Evolutionary conservation across 2,888 invertebrate genomes (phyloP), one percentile per base, ranked within the genome.

Genomic region (Caenorhabditis angaria): DNA sequence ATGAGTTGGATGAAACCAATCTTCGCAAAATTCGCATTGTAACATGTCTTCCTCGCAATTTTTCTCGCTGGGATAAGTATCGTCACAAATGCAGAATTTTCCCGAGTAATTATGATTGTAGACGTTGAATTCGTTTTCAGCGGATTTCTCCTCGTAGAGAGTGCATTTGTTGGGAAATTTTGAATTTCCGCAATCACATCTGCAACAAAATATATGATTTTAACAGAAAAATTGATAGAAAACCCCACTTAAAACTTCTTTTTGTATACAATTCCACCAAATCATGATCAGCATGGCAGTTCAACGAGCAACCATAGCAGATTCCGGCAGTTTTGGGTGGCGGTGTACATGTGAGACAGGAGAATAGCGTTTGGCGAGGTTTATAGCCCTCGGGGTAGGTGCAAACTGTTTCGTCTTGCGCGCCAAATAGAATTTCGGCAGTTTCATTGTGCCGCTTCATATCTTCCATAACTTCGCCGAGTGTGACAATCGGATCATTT

Each of bases 201-300:
- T 70, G 59, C 65, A 70, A 53, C 24, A 35, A n/a, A 27, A 54
- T 8, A n/a, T n/a, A n/a, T n/a, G n/a, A n/a, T n/a, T n/a, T n/a
- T n/a, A n/a, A n/a, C n/a, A n/a, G n/a, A n/a, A n/a, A n/a, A n/a
- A n/a, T n/a, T n/a, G n/a, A n/a, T n/a, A n/a, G 2, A 27, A 27
- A 54, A 20, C 22, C 97, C 89, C 97, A 99, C 55, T 94, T 91
- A 87, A 97, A 97, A 88, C 94, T 88, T 88, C 91, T 85, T 88
- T 97, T 99, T 0, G 97, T 99, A 88, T 97, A 99, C 22, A 99
- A 90, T 88, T 99, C 97, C 59, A 95, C 90, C 0, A 99, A 91
- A 48, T 97, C 94, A 89, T 99, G 99, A 61, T 93, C 94, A 86
- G 95, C 95, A 87, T 99, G 99, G 85, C 99, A 99, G 71, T 92